Base-by-base conservation (phyloP, 2,797 vertebrate genomes). In the Yasuhikotakia modesta region DNA sequence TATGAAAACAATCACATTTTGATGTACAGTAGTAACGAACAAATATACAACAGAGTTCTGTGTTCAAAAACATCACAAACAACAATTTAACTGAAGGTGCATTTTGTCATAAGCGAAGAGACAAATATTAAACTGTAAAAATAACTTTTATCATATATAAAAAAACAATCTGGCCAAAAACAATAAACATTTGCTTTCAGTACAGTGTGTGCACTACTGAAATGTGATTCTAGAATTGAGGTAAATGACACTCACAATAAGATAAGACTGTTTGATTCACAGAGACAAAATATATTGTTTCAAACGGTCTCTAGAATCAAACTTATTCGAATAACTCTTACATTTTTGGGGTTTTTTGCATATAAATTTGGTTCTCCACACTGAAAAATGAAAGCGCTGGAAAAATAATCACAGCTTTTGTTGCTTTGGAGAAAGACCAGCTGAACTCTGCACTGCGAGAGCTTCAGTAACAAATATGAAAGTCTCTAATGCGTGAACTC, bases 81-180 rank as follows among this genome's bases (percentile, higher is more conserved):
- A 58, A 68, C 68, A 60, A 48, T 48, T 35, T 6, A 66, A 45
- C 22, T 22, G 13, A 45, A 65, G 30, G 52, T 53, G 30, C 39
- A 22, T 6, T 48, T 1, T 52, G 21, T n/a, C 14, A 53, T 5
- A 8, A 24, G 5, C 5, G 5, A 27, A 55, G 14, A 66, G n/a
- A 66, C 32, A 13, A 21, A 76, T 22, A 13, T n/a, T 5, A 32
- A 45, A 65, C 19, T 21, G 43, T 14, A 61, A 71, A 78, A 86
- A 84, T 78, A 19, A 57, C 14, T 24, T 30, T 5, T 4, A 50
- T 63, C n/a, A 27, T 13, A 55, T 50, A 79, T 84, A 84, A 43
- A 86, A 46, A 45, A 60, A 57, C 22, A 39, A 13, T 45, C 13
- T 27, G 30, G 24, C 27, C 68, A 63, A 70, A 21, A 32, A 27